Evolutionary conservation across 2,113 vertebrate genomes (phyloP), one percentile per base, ranked within the genome.

Genomic region (Caranx melampygus): DNA sequence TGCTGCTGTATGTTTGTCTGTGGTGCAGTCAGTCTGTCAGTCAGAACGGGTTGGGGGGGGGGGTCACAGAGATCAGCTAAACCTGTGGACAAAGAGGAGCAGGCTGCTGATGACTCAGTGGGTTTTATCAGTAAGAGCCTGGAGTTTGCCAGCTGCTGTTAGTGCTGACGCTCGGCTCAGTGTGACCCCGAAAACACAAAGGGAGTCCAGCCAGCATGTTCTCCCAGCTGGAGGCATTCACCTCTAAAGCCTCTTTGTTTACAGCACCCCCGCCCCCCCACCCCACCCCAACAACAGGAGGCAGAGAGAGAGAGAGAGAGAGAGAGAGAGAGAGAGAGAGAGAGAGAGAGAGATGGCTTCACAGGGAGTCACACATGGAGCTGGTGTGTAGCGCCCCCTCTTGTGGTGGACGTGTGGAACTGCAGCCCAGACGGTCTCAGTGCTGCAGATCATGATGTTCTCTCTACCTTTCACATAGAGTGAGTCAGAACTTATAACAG

Each of bases 61-160:
- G 40, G 34, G 71, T 84, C 79, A 89, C 71, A 54, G 78, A 51
- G 78, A 62, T 68, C 72, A 60, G 70, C 78, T 84, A 88, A 92
- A 89, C 83, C 84, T 79, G 66, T 9, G 54, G 59, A 91, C 91
- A 94, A 92, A 93, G 90, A 84, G 72, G 51, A 40, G 66, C 75
- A 64, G 72, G 68, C 37, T 69, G 89, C 68, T 94, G 93, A 93
- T 94, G 91, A 93, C 68, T 92, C 91, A 81, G 85, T 75, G 68
- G 75, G 86, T 87, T 94, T 91, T 92, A 59, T 67, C 78, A 47
- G 79, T 78, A 60, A 83, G 79, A 82, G 83, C 52, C 66, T 8
- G 64, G 85, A 80, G 79, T 78, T 57, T 83, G 85, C 85, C 90
- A 88, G 79, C 82, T 79, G 66, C 81, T 67, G 74, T 89, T 91